Conservation (phyloP, 37 sponge, comb jelly and placozoan species). For the Ianthella basta region DNA sequence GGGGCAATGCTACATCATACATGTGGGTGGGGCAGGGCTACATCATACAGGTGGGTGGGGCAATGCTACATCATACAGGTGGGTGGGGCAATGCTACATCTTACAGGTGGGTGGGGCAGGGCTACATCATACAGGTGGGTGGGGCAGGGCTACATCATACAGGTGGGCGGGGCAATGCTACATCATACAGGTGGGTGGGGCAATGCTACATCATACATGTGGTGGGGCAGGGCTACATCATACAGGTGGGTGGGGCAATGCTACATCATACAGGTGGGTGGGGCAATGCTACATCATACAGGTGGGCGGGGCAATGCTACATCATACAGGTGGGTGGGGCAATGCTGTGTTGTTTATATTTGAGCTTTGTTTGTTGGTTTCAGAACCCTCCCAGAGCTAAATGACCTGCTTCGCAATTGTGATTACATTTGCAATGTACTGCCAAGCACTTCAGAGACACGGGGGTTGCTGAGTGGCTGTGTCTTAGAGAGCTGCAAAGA, state of each 20-base stretch:
- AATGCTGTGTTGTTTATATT: neutral
- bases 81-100: neutral
- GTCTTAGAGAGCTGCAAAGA: constrained; percentile 38
- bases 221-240: too few relatives aligned
- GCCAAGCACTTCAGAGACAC: constrained; percentile 59
- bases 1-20: neutral
- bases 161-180: neutral
- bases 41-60: too few relatives aligned
- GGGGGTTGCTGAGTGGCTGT: constrained; percentile 46
- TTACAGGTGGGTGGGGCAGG: too few relatives aligned
- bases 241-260: too few relatives aligned
- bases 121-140: too few relatives aligned
- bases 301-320: too few relatives aligned
- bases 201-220: too few relatives aligned
- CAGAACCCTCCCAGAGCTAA: constrained; percentile 33
- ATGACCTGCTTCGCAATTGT: constrained; percentile 33
- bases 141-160: too few relatives aligned
- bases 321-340: neutral
- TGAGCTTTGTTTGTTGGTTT: neutral
- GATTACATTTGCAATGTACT: constrained; percentile 66
- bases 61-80: too few relatives aligned
- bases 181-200: too few relatives aligned
- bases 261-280: too few relatives aligned
- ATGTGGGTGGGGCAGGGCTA: too few relatives aligned
- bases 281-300: neutral